phyloP scores from a whole-genome alignment of 2,888 invertebrate genomes.

The Mesorhabditis belari region DNA sequence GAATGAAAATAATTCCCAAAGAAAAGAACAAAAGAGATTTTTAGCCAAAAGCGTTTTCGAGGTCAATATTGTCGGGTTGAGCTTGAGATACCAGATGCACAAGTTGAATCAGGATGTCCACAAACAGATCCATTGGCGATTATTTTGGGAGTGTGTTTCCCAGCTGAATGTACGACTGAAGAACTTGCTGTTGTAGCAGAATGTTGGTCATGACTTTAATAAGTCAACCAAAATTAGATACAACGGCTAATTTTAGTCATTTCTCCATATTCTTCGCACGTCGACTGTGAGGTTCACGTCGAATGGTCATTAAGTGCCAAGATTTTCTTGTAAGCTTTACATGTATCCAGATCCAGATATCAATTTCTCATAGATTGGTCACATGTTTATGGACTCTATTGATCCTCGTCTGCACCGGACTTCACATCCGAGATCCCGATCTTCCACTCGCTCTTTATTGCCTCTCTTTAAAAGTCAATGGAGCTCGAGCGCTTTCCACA shows the following conservation, averaged over 20 bases:
- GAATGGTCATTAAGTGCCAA: conserved; percentile 32
- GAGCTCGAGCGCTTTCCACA: conserved; percentile 21
- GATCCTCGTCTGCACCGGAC: conserved; percentile 2
- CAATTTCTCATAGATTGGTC: neutral
- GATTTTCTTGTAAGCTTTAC: conserved; percentile 24
- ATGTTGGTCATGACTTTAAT: conserved; percentile 2
- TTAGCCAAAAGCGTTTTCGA: conserved; percentile 30
- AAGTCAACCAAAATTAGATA: neutral
- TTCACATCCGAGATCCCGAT: neutral
- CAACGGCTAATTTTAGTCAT: conserved; percentile 15
- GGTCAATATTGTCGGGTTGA: conserved; percentile 49
- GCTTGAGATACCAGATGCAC: conserved; percentile 34
- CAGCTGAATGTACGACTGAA: conserved; percentile 29
- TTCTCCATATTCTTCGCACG: conserved; percentile 27
- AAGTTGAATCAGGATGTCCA: conserved; percentile 32
- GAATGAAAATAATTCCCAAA: neutral
- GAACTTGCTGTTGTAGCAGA: conserved; percentile 22
- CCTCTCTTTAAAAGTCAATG: conserved; percentile 13
- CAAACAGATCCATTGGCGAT: conserved; percentile 46
- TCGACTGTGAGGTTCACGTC: conserved; percentile 41
- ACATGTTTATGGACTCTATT: neutral
- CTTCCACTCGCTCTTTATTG: conserved; percentile 6
- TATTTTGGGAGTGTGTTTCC: conserved; percentile 46
- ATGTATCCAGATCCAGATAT: neutral
- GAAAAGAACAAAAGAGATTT: conserved; percentile 2